phyloP scores from a whole-genome alignment of 1,140 invertebrate genomes.

The Bombus confusus region DNA sequence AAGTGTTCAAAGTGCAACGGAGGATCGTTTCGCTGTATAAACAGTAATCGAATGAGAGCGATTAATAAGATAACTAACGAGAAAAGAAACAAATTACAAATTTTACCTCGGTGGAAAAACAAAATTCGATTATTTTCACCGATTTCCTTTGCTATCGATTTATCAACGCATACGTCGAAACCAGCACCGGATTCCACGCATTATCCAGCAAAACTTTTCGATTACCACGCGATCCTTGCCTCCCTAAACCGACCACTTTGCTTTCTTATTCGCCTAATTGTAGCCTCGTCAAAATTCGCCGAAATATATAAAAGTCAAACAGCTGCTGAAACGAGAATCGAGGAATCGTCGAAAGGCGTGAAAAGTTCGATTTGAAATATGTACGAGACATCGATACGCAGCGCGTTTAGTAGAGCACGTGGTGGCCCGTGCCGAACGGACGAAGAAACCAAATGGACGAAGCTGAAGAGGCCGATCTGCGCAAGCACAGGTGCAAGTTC shows the following conservation, averaged over 20 bases:
- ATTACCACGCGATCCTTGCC: background rate
- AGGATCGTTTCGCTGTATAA: no score
- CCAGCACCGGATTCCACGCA: background rate
- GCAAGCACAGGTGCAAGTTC: constrained; percentile 79
- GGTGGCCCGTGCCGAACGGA: constrained; percentile 12
- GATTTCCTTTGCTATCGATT: background rate
- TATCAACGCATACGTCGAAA: background rate
- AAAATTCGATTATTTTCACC: background rate
- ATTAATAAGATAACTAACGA: no score
- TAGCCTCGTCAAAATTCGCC: background rate
- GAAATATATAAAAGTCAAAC: no score
- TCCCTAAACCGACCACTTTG: background rate
- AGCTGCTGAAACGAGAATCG: background rate
- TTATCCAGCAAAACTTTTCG: background rate
- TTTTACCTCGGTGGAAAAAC: no score
- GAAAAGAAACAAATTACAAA: no score
- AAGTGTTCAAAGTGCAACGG: no score
- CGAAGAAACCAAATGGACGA: constrained; percentile 48
- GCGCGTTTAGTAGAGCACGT: constrained; percentile 32
- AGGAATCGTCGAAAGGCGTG: background rate
- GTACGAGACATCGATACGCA: background rate
- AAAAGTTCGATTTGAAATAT: background rate
- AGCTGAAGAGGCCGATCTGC: constrained; percentile 69
- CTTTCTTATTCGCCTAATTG: background rate
- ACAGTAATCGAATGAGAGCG: no score